A percentile compares a stretch with the other conserved stretches of the same genome.
phyloP scores from a whole-genome alignment of 2,888 invertebrate genomes.

The Aphidoletes aphidimyza region DNA sequence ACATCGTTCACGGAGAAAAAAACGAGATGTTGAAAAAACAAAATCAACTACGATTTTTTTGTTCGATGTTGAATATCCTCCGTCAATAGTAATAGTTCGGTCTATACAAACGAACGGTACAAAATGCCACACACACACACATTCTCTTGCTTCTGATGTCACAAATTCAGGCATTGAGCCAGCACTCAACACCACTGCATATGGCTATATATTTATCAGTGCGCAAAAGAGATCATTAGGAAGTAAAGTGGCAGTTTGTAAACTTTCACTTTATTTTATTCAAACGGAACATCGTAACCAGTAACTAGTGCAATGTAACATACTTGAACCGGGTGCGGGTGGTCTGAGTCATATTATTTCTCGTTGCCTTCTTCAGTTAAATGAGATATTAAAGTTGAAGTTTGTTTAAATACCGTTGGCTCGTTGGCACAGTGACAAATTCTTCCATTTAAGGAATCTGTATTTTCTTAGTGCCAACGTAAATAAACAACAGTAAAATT shows the following conservation, averaged over 20 bases:
- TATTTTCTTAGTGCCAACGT: background rate
- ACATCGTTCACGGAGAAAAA: background rate
- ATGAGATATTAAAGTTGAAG: background rate
- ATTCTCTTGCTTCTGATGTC: background rate
- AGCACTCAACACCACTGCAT: constrained; percentile 31
- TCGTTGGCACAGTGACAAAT: constrained; percentile 22
- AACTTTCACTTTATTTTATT: constrained; percentile 32
- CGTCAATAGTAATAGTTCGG: background rate
- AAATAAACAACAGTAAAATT: constrained; percentile 52
- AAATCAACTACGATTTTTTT: background rate
- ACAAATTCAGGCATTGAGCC: constrained; percentile 50
- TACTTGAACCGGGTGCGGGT: background rate
- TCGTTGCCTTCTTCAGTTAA: background rate
- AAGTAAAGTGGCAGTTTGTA: constrained; percentile 42
- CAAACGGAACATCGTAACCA: background rate
- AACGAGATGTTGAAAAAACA: background rate
- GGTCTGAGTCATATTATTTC: background rate
- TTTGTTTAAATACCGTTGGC: too few relatives aligned
- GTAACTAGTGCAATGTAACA: background rate
- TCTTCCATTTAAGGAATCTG: background rate
- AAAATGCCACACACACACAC: constrained; percentile 42
- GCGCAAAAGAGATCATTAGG: constrained; percentile 40
- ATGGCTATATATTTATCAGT: background rate
- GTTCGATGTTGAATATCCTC: background rate
- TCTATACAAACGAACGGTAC: background rate